Conservation (phyloP, 2,888 invertebrate species). For the Eupithecia subumbrata region DNA sequence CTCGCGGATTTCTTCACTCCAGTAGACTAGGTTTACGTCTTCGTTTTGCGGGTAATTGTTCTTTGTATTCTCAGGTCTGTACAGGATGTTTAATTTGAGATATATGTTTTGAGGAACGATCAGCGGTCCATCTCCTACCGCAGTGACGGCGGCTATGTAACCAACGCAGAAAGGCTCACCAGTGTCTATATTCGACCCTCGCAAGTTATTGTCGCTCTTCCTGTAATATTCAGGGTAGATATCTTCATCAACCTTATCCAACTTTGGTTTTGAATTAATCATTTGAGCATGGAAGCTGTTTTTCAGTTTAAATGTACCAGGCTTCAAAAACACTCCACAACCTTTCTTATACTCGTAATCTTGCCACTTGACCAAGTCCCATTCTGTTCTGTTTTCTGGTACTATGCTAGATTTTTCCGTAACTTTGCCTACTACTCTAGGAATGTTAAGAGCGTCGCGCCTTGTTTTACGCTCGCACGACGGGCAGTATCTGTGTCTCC, state of each 20-base stretch:
- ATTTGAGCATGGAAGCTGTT: slow-evolving; percentile 53
- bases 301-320: slow-evolving; percentile 85
- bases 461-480: slow-evolving; percentile 82
- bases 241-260: slow-evolving; percentile 87
- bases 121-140: slow-evolving; percentile 78
- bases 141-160: slow-evolving; percentile 86
- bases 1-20: slow-evolving; percentile 88
- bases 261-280: slow-evolving; percentile 58
- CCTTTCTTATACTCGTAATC: slow-evolving; percentile 86
- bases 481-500: slow-evolving; percentile 81
- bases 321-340: slow-evolving; percentile 87
- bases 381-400: slow-evolving; percentile 71
- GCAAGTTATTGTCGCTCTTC: slow-evolving; percentile 87
- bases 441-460: slow-evolving; percentile 72
- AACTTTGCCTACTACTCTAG: slow-evolving; percentile 75
- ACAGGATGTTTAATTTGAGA: slow-evolving; percentile 87
- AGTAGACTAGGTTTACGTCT: slow-evolving; percentile 90
- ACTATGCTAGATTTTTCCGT: slow-evolving; percentile 65
- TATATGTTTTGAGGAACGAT: slow-evolving; percentile 85
- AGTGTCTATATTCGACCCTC: slow-evolving; percentile 88
- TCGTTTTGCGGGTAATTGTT: slow-evolving; percentile 84
- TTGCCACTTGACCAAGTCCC: slow-evolving; percentile 83
- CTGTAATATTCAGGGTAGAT: slow-evolving; percentile 92
- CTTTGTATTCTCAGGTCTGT: slow-evolving; percentile 90
- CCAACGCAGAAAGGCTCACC: slow-evolving; percentile 91